Evolutionary conservation across 2,797 vertebrate species (phyloP), one percentile per base, ranked within the genome.

Genomic region (Anguilla anguilla): DNA sequence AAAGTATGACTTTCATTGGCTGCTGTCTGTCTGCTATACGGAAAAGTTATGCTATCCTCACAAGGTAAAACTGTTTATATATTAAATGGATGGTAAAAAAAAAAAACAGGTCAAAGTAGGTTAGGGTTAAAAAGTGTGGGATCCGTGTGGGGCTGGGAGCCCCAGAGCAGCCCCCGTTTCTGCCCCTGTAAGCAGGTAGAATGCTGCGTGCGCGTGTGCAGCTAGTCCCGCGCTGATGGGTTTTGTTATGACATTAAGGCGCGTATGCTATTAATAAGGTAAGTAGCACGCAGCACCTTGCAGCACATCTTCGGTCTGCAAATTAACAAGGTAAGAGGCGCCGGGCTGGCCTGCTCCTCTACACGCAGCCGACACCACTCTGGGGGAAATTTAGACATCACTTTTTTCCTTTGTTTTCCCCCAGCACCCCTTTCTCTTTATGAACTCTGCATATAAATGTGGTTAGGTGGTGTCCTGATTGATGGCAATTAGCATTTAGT

Each of bases 401-500:
- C 93, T 94, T 92, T 90, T 89, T 92, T 85, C 89, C 92, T 92
- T 74, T 55, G 82, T 53, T 53, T 55, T 39, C 84, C 84, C 19
- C 59, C 59, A 35, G 35, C 86, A 35, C 53, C 85, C 43, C 43
- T 69, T 72, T 64, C 84, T 85, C 57, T 88, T 88, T 85, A 90
- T 90, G 91, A 91, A 91, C 90, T 94, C 93, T 91, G 95, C 95
- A 96, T 96, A 94, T 95, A 95, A 97, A 96, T 97, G 95, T 95
- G 95, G 95, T 93, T 95, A 97, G 97, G 96, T 97, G 95, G 96
- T 95, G 95, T 96, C 96, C 96, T 97, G 97, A 97, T 96, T 97
- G 97, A 97, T 96, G 96, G 96, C 96, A 97, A 98, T 98, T 98
- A 98, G 97, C 97, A 97, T 97, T 96, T 96, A 96, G 96, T 97